These are phyloP conservation scores for Rugalucina vietnamica DNA, from an alignment of 2,888 invertebrate species.

Conservation along the genomic window DNA sequence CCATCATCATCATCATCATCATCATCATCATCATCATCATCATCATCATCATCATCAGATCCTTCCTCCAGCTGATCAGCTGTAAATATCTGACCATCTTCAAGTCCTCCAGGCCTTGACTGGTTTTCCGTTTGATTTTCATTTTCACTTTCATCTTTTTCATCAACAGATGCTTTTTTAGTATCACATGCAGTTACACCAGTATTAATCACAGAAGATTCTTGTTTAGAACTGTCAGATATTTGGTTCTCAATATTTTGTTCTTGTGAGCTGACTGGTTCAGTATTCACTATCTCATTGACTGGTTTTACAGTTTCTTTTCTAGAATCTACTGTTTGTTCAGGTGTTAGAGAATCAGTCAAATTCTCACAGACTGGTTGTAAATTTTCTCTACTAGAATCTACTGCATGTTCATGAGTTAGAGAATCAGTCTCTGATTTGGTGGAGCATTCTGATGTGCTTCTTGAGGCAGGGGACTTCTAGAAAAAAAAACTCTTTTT, in stretches of 20 bases:
- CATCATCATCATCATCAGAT: slow-evolving; percentile 62
- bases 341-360: too few relatives aligned
- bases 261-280: neutral
- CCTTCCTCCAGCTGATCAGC: slow-evolving; percentile 68
- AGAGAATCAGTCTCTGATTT: slow-evolving; percentile 20
- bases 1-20: slow-evolving; percentile 86
- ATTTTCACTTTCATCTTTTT: neutral
- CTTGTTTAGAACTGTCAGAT: too few relatives aligned
- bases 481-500: too few relatives aligned
- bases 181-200: too few relatives aligned
- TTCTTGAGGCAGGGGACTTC: slow-evolving; percentile 26
- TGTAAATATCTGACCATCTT: slow-evolving; percentile 68
- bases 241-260: too few relatives aligned
- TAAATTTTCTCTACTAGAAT: too few relatives aligned
- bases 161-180: neutral
- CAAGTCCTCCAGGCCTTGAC: slow-evolving; percentile 14
- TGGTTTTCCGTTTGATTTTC: neutral
- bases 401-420: neutral
- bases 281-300: neutral
- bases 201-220: too few relatives aligned
- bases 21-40: slow-evolving; percentile 83
- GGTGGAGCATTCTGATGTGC: slow-evolving; percentile 51
- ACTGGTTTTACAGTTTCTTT: neutral
- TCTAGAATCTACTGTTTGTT: too few relatives aligned
- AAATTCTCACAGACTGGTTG: too few relatives aligned